Conservation (phyloP, 1,140 invertebrate species). For the Maniola jurtina region DNA sequence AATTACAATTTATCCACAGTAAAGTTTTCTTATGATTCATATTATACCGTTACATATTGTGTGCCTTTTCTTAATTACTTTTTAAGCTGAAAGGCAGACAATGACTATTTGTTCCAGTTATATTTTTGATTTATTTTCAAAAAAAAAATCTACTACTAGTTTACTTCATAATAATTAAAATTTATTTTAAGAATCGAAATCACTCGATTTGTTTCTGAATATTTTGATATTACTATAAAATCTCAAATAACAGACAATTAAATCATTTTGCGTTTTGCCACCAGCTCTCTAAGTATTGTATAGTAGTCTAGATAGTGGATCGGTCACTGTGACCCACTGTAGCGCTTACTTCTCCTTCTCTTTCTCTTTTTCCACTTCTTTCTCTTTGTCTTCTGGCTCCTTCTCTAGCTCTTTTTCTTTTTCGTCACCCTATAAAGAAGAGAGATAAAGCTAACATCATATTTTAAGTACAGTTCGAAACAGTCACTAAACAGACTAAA, state of each 20-base stretch:
- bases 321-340: slow-evolving; percentile 16
- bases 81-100: no score
- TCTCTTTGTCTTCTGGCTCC: slow-evolving; percentile 81
- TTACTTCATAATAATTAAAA: no score
- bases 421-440: slow-evolving; percentile 57
- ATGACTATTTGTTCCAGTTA: no score
- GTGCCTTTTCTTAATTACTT: no score
- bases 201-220: no score
- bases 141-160: no score
- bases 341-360: slow-evolving; percentile 36
- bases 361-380: slow-evolving; percentile 47
- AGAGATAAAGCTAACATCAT: slow-evolving; percentile 4
- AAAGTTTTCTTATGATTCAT: no score
- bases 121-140: no score
- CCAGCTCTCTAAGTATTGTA: background rate
- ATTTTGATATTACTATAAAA: no score
- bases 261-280: background rate
- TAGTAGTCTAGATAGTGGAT: slow-evolving; percentile 31
- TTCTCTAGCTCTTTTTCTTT: slow-evolving; percentile 85
- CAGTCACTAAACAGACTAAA: background rate
- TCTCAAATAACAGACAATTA: background rate
- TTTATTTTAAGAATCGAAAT: no score
- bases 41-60: no score
- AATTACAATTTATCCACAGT: no score
- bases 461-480: background rate